A percentile compares a stretch with the other conserved stretches of the same genome.
These are phyloP conservation scores for Cordilura impudica DNA, from an alignment of 2,888 invertebrate genomes.

Conservation along the genomic window DNA sequence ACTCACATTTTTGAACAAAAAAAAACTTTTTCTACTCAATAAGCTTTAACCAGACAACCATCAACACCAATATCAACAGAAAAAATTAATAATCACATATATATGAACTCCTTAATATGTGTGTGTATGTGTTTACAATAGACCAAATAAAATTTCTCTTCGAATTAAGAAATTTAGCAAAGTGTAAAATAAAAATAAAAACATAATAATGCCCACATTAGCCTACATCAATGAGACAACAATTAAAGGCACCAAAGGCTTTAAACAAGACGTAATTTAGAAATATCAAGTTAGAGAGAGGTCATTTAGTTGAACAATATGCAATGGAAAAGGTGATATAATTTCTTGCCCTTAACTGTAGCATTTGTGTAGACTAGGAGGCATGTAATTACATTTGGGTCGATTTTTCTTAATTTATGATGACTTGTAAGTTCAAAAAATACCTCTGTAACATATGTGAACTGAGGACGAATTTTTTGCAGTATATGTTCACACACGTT, in stretches of 20 bases:
- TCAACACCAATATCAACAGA: neutral
- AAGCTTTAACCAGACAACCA: neutral
- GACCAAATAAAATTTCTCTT: neutral
- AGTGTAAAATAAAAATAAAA: conserved; percentile 28
- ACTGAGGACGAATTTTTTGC: no score
- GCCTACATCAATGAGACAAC: neutral
- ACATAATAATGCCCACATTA: conserved; percentile 9
- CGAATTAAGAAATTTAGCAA: conserved; percentile 22
- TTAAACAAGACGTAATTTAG: no score
- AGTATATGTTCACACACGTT: no score
- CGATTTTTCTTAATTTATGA: no score
- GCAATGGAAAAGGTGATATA: no score
- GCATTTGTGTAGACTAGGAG: no score
- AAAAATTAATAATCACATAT: neutral
- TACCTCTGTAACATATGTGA: no score
- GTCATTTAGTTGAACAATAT: no score
- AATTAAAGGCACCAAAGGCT: neutral
- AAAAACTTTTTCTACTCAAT: neutral
- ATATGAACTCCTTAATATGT: neutral
- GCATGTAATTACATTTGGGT: no score
- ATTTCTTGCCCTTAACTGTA: no score
- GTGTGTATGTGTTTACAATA: neutral
- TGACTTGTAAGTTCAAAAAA: no score
- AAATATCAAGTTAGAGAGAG: no score
- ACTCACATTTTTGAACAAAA: neutral